Evolutionary conservation across 2,888 invertebrate genomes (phyloP), one percentile per base, ranked within the genome.

Genomic region (Nymphalis c-album): DNA sequence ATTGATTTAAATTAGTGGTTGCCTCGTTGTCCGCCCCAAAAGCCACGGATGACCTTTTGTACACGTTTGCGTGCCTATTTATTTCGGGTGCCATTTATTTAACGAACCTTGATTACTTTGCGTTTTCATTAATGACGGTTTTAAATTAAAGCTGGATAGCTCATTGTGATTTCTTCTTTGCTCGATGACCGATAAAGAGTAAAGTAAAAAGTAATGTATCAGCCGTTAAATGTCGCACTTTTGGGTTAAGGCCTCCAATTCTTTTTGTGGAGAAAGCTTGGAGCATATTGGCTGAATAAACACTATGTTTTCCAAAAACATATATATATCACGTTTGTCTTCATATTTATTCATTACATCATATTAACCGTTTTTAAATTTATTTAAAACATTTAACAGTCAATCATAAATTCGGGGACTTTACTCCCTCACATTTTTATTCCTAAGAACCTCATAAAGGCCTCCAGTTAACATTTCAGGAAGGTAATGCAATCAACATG

Each of bases 391-490:
- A 20, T 50, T 50, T 20, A 50, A 20, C 10, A 10, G 50, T 7
- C 13, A 20, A 50, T 50, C 50, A 18, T 50, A 10, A 50, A 18
- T 50, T 50, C 50, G 20, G 50, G 18, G 20, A 20, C 50, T 16
- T 53, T 26, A 20, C 53, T 26, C 53, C 13, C 53, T 17, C 22
- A 53, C 26, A 53, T 53, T 53, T 48, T 22, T 46, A 26, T 47
- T 40, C 35, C 35, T 60, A 31, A 60, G 59, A 64, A 64, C 62
- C 63, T 64, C 63, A 40, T 63, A 75, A 74, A 75, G 74, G 74
- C 73, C 70, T 59, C 58, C 46, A 57, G 58, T 60, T 73, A 71
- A 71, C 73, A 74, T 74, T 75, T 73, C 58, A 68, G 64, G 64
- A 68, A 66, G 60, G 60, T 71, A 73, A 62, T 70, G 47, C 70